These are phyloP conservation scores for Gallinago nigripennis DNA, from an alignment of 2,797 vertebrate species.

Conservation along the genomic window DNA sequence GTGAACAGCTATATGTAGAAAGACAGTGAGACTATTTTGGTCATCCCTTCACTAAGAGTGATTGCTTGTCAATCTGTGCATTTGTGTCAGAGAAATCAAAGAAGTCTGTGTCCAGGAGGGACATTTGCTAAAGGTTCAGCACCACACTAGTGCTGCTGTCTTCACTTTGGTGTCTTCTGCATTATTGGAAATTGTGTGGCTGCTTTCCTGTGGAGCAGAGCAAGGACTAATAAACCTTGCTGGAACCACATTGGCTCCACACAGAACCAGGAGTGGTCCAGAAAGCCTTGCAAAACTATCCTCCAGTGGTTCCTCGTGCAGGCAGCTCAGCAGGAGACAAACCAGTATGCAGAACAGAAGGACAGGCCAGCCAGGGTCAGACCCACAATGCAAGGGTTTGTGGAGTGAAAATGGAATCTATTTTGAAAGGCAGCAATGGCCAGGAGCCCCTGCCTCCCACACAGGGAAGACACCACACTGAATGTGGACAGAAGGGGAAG, in stretches of 20 bases:
- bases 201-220: background rate
- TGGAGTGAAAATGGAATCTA: background rate
- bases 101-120: background rate
- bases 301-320: fast-evolving
- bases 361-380: background rate
- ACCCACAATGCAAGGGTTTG: background rate
- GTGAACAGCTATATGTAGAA: background rate
- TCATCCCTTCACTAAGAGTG: background rate
- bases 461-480: background rate
- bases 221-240: background rate
- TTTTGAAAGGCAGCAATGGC: background rate
- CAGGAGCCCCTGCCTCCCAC: background rate
- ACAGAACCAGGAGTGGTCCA: background rate
- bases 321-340: background rate
- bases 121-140: background rate
- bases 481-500: background rate
- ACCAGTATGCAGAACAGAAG: background rate
- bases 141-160: background rate
- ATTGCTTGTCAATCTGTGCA: background rate
- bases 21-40: background rate
- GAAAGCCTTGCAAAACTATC: background rate
- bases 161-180: background rate
- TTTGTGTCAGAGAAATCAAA: background rate
- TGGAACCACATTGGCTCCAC: background rate
- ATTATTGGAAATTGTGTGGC: background rate